phyloP scores from a whole-genome alignment of 2,113 vertebrate genomes.

The Xerus inauris region DNA sequence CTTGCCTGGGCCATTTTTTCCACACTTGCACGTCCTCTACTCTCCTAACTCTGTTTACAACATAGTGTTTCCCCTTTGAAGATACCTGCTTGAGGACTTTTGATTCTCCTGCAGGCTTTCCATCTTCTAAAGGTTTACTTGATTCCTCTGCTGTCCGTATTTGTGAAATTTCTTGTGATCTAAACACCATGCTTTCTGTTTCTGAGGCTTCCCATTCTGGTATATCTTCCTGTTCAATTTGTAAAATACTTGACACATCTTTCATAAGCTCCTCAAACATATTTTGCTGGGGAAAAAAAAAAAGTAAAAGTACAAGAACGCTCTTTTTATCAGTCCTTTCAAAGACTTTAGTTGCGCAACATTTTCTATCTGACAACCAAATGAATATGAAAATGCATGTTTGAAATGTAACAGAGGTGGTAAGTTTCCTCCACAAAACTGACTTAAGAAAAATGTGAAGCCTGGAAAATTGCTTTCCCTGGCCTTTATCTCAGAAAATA shows the following conservation, averaged over 20 bases:
- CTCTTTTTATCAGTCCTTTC: background rate
- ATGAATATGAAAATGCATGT: background rate
- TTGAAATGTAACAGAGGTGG: background rate
- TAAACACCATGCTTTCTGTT: background rate
- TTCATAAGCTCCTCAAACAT: background rate
- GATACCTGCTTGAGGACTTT: background rate
- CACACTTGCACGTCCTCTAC: background rate
- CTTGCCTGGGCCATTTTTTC: background rate
- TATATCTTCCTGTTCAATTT: constrained; percentile 50
- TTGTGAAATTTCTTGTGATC: constrained; percentile 44
- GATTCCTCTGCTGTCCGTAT: background rate
- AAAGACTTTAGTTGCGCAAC: background rate
- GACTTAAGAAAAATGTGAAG: constrained; percentile 26
- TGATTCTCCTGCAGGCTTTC: background rate
- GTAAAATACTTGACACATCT: background rate
- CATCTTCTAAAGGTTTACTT: background rate
- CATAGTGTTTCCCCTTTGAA: constrained; percentile 57
- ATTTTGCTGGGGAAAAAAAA: background rate
- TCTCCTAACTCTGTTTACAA: background rate
- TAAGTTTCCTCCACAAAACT: constrained; percentile 3
- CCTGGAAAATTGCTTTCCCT: background rate
- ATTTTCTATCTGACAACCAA: background rate
- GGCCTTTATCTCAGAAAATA: background rate
- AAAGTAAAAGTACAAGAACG: background rate
- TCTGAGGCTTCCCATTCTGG: constrained; percentile 52